These are phyloP conservation scores for Phthorimaea operculella DNA, from an alignment of 1,140 invertebrate species.

Conservation along the genomic window DNA sequence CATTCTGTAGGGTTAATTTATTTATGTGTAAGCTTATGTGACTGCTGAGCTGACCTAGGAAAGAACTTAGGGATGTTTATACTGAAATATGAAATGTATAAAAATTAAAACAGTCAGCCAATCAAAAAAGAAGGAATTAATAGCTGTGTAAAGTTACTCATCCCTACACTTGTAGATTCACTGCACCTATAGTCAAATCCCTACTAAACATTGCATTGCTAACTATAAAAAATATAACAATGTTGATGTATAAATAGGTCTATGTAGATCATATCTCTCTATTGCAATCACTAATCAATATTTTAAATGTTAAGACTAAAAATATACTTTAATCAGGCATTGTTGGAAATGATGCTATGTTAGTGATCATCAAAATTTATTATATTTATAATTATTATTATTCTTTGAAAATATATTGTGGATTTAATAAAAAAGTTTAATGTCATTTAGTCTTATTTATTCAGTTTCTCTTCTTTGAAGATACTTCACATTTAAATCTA, in stretches of 20 bases:
- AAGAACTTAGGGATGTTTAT: too few relatives aligned
- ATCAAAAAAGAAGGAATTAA: too few relatives aligned
- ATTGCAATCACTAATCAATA: conserved; percentile 32
- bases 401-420: conserved; percentile 65
- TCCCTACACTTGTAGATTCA: neutral
- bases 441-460: conserved; percentile 47
- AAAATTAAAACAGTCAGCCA: too few relatives aligned
- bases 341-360: conserved; percentile 46
- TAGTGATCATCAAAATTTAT: conserved; percentile 58
- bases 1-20: too few relatives aligned
- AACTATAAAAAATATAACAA: conserved; percentile 21
- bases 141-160: neutral
- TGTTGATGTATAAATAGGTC: conserved; percentile 32
- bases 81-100: too few relatives aligned
- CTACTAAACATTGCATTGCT: neutral
- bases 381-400: conserved; percentile 56
- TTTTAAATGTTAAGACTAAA: conserved; percentile 41
- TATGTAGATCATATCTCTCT: conserved; percentile 30
- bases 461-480: neutral
- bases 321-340: conserved; percentile 37
- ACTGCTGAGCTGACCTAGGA: too few relatives aligned
- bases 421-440: conserved; percentile 66
- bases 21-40: too few relatives aligned
- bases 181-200: neutral
- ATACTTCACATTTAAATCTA: too few relatives aligned